Percentiles rank a stretch among this genome's conserved stretches.
Conservation (phyloP, 2,888 invertebrate genomes). For the Liposcelis brunnea region DNA sequence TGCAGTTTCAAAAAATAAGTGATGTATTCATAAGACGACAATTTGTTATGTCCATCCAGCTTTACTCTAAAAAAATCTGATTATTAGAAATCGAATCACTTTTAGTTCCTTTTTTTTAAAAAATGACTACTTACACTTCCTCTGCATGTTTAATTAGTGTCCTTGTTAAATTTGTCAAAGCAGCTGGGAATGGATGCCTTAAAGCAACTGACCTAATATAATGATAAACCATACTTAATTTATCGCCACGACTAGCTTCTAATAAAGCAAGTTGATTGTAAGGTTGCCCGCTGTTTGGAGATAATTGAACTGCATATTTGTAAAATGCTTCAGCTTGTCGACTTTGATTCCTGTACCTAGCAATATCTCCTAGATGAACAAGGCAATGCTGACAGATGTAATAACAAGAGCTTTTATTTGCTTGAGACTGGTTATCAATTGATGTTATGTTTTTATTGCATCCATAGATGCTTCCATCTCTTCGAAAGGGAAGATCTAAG, state of each 20-base stretch:
- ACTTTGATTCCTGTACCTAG: constrained; percentile 65
- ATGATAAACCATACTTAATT: constrained; percentile 68
- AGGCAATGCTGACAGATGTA: constrained; percentile 80
- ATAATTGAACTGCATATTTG: constrained; percentile 54
- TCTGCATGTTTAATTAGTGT: constrained; percentile 40
- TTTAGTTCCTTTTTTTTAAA: no score
- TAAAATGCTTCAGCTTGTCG: constrained; percentile 73
- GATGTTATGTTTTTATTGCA: constrained; percentile 19
- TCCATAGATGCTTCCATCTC: constrained; percentile 19
- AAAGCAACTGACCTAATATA: constrained; percentile 70
- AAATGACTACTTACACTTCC: constrained; percentile 25
- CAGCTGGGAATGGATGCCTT: constrained; percentile 70
- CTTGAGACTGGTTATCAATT: constrained; percentile 26
- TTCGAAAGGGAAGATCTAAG: constrained; percentile 58
- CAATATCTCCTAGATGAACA: constrained; percentile 74
- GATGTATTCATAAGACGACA: constrained; percentile 39
- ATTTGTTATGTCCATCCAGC: constrained; percentile 36
- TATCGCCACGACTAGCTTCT: constrained; percentile 62
- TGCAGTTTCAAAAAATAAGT: constrained; percentile 44
- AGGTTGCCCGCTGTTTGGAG: constrained; percentile 67
- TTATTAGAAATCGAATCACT: background rate
- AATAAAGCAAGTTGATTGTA: constrained; percentile 77
- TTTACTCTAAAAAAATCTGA: constrained; percentile 22
- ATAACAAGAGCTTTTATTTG: constrained; percentile 52
- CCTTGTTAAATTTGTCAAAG: constrained; percentile 59